A percentile compares a stretch with the other conserved stretches of the same genome.
These are phyloP conservation scores for Elephas maximus DNA, from an alignment of 2,113 vertebrate species.

Conservation along the genomic window DNA sequence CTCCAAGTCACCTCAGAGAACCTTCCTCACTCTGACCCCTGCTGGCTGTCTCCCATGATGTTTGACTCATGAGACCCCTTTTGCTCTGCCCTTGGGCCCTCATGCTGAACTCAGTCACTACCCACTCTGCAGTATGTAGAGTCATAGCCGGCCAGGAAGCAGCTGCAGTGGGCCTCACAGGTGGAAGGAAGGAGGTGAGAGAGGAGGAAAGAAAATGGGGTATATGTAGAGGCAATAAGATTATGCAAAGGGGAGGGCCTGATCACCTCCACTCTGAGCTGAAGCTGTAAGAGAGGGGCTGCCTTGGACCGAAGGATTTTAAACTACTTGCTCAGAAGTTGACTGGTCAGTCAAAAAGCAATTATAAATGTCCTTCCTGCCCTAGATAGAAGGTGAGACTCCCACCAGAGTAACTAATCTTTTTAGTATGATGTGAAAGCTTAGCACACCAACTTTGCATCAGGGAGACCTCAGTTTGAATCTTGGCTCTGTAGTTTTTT, in stretches of 20 bases:
- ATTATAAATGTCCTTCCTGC: neutral
- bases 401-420: neutral
- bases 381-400: neutral
- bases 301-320: neutral
- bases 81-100: neutral
- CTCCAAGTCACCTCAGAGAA: neutral
- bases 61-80: neutral
- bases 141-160: neutral
- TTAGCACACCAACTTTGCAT: slow-evolving; percentile 32
- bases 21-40: neutral
- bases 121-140: neutral
- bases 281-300: neutral
- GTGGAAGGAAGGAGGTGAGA: neutral
- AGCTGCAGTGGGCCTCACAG: neutral
- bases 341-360: neutral
- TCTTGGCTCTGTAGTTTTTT: neutral
- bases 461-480: neutral
- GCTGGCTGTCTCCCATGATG: neutral
- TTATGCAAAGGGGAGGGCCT: neutral
- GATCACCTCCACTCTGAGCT: too few relatives aligned
- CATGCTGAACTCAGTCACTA: neutral
- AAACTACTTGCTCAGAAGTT: neutral
- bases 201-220: neutral
- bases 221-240: neutral
- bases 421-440: neutral